Base-by-base conservation (phyloP, 2,797 vertebrate species). In the Pseudomugil gertrudae region DNA sequence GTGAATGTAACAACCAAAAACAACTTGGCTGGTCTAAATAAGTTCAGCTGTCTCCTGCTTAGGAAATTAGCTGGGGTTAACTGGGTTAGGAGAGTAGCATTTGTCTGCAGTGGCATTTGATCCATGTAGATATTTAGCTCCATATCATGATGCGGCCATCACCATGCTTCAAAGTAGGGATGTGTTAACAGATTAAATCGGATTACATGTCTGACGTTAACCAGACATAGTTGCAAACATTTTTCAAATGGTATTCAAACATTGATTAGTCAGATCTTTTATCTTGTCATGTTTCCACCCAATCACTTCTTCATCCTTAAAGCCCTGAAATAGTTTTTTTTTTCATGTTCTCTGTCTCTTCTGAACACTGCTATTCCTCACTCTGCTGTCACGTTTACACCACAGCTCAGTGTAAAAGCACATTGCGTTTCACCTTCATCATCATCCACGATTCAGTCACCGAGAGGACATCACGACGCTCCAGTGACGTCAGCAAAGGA, bases 401-500 rank as follows among this genome's bases (percentile, higher is more conserved):
- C 43, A 45, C 7, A n/a, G 29, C 29, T 29, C 29, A 29, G 6
- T 3, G 7, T 9, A 45, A 21, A 21, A 21, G 43, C 8, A 9
- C 9, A n/a, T 3, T 9, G 40, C 8, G 7, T 45, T 45, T 45
- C 3, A 9, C 40, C 5, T n/a, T n/a, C 17, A 43, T 43, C 19
- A 57, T 29, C n/a, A 14, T 15, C 32, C 13, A 56, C 10, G 45
- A 52, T 52, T 62, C 53, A 35, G 21, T 57, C 29, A 24, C 33
- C 24, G 21, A 26, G 35, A 15, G 4, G 17, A 17, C 55, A 53
- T 63, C 55, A 14, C 50, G 63, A 80, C 79, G 76, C 75, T 6
- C 19, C 40, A 10, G 76, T 93, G 93, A 94, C 93, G 93, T 92
- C 70, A 54, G 4, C 65, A 8, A 58, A 43, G 69, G 69, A 68